Conservation (phyloP, 2,113 vertebrate species). For the Epinephelus lanceolatus region DNA sequence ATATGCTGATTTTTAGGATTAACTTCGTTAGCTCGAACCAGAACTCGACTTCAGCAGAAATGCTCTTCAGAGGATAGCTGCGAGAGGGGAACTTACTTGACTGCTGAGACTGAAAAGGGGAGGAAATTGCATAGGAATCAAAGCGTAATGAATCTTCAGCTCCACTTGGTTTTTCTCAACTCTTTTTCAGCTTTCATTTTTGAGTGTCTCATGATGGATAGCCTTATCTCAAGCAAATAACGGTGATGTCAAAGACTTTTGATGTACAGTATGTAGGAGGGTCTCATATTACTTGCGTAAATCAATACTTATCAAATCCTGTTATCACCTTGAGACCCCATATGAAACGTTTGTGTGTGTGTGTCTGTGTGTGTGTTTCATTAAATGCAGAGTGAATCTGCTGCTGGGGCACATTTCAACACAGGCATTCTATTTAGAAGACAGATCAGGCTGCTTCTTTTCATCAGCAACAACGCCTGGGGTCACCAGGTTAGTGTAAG, state of each 20-base stretch:
- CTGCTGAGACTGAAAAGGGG: constrained; percentile 15
- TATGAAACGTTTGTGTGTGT: constrained; percentile 53
- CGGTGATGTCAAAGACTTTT: constrained; percentile 59
- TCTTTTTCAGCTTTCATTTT: constrained; percentile 33
- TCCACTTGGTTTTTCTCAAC: neutral
- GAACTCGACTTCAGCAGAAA: constrained; percentile 26
- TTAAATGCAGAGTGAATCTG: constrained; percentile 65
- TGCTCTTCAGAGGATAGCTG: constrained; percentile 19
- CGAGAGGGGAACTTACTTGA: neutral
- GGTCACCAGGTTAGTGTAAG: constrained; percentile 38
- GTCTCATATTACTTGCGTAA: constrained; percentile 68
- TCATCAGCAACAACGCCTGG: constrained; percentile 40
- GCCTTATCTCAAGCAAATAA: constrained; percentile 66
- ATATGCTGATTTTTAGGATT: constrained; percentile 45
- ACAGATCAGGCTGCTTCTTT: constrained; percentile 52
- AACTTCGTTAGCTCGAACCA: constrained; percentile 28
- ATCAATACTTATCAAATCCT: constrained; percentile 80
- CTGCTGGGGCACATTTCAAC: constrained; percentile 57
- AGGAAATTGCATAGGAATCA: constrained; percentile 31
- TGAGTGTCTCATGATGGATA: constrained; percentile 59
- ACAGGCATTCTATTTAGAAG: constrained; percentile 56
- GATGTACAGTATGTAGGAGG: constrained; percentile 58
- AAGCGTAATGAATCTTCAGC: constrained; percentile 40
- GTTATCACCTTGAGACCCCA: constrained; percentile 71
- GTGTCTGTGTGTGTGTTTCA: constrained; percentile 46